Conservation (phyloP, 2,797 vertebrate genomes). For the Sebastes vulpes region DNA sequence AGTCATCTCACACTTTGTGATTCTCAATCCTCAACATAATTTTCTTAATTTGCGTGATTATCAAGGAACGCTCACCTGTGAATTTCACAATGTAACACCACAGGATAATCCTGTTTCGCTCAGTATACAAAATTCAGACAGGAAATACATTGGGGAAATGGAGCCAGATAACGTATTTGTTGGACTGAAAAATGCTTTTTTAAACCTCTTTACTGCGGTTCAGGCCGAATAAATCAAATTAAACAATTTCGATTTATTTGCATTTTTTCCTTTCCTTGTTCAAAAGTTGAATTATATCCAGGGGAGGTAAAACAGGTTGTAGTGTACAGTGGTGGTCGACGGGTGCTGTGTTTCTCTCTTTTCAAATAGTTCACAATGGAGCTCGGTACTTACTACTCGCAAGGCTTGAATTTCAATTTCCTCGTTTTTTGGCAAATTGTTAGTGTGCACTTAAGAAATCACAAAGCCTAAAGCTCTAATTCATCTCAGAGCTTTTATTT, state of each 20-base stretch:
- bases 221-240: not conserved
- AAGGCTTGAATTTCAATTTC: not conserved
- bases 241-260: not conserved
- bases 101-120: constrained; percentile 8
- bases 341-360: not conserved
- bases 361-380: not conserved
- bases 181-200: not conserved
- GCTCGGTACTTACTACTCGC: too few relatives aligned
- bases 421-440: not conserved
- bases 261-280: not conserved
- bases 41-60: constrained; percentile 48
- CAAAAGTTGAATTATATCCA: not conserved
- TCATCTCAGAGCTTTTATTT: not conserved
- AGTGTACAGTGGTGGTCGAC: not conserved
- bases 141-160: not conserved
- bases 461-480: not conserved
- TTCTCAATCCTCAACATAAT: constrained; percentile 45
- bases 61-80: constrained; percentile 29
- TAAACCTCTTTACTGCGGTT: not conserved
- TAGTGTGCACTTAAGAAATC: not conserved
- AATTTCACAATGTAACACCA: constrained; percentile 30
- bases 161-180: not conserved
- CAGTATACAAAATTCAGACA: not conserved
- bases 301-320: not conserved
- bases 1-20: constrained; percentile 36